Conservation (phyloP, 2,113 vertebrate species). For the Mandrillus leucophaeus region DNA sequence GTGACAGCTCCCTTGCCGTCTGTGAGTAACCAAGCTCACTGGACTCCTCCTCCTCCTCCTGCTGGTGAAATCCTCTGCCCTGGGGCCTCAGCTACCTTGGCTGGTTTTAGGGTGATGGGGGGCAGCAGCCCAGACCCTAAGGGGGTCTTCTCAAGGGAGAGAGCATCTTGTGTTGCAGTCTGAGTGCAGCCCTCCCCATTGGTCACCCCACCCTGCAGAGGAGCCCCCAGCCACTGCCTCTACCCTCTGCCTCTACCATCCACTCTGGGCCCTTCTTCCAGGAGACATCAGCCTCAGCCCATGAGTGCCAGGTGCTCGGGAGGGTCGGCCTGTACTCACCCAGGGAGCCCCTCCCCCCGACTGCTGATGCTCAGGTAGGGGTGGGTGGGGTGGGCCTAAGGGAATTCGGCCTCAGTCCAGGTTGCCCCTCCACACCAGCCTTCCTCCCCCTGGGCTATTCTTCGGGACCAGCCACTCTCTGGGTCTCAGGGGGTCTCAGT, state of each 20-base stretch:
- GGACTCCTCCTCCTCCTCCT: background rate
- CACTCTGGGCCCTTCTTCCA: background rate
- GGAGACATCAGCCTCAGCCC: background rate
- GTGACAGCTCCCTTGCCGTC: fast-evolving
- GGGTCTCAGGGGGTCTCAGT: background rate
- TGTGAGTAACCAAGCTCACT: background rate
- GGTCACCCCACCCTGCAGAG: fast-evolving
- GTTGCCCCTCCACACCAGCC: background rate
- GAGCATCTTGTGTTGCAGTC: fast-evolving
- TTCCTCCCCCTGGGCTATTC: background rate
- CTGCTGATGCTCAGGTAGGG: fast-evolving
- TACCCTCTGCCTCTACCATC: background rate
- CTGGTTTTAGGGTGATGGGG: too few relatives aligned
- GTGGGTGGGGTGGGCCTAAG: background rate
- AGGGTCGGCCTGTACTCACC: background rate
- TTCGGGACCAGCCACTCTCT: background rate
- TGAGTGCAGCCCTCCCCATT: background rate
- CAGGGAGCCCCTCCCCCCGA: background rate
- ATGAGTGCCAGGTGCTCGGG: background rate
- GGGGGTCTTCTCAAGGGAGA: background rate
- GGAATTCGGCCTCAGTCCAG: background rate
- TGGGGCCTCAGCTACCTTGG: background rate
- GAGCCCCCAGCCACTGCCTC: fast-evolving
- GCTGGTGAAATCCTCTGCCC: background rate
- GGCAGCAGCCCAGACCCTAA: background rate